Evolutionary conservation across 2,888 invertebrate species (phyloP).

Genomic region (Sphaeridia pumilis): DNA sequence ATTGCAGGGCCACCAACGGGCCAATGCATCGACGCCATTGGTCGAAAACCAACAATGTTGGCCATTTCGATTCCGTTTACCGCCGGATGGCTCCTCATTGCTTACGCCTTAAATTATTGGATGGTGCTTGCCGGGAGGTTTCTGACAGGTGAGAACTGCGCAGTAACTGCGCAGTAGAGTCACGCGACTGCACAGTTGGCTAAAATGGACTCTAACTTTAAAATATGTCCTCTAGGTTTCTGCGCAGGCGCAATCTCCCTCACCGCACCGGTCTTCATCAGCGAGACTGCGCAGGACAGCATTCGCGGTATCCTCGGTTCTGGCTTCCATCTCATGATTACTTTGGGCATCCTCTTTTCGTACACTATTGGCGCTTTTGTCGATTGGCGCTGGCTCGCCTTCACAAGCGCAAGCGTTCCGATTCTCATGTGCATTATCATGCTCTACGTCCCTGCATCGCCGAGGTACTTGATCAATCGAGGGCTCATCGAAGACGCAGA

Average conservation of each 20-base stretch:
- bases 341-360: constrained; percentile 41
- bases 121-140: constrained; percentile 45
- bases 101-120: constrained; percentile 28
- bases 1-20: constrained; percentile 25
- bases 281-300: constrained; percentile 71
- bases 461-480: constrained; percentile 57
- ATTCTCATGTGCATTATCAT: constrained; percentile 57
- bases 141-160: constrained; percentile 25
- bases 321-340: constrained; percentile 75
- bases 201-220: no score
- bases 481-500: constrained; percentile 50
- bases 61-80: constrained; percentile 38
- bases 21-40: constrained; percentile 19
- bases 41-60: constrained; percentile 21
- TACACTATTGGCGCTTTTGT: constrained; percentile 49
- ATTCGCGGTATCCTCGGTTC: constrained; percentile 50
- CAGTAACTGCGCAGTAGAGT: no score
- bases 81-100: constrained; percentile 40
- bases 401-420: constrained; percentile 55
- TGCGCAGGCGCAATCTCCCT: constrained; percentile 71
- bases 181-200: no score
- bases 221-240: no score
- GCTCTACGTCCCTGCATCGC: constrained; percentile 66
- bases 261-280: constrained; percentile 71
- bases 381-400: constrained; percentile 50